phyloP scores from a whole-genome alignment of 2,888 invertebrate genomes.

The Drosophila phalerata region DNA sequence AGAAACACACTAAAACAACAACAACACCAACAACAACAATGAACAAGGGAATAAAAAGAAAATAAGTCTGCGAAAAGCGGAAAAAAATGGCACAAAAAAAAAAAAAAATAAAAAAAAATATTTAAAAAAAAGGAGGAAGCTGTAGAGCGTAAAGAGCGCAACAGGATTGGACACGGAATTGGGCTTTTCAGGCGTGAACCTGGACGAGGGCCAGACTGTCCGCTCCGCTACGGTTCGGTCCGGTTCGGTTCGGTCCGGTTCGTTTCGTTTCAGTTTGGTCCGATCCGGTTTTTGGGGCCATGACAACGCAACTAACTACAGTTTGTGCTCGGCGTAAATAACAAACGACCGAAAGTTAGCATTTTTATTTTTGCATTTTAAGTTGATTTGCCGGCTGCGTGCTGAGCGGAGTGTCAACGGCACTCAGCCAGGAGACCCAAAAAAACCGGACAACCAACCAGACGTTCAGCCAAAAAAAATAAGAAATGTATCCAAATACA shows the following conservation, averaged over 20 bases:
- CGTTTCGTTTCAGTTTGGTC: not conserved
- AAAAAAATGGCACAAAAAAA: slow-evolving; percentile 32
- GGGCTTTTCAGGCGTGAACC: slow-evolving; percentile 48
- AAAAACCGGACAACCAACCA: slow-evolving; percentile 15
- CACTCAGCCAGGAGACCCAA: slow-evolving; percentile 50
- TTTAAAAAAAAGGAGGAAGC: slow-evolving; percentile 61
- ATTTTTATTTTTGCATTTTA: slow-evolving; percentile 79
- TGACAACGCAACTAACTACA: slow-evolving; percentile 78
- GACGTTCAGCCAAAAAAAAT: not conserved
- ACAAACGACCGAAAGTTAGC: slow-evolving; percentile 70
- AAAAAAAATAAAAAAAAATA: too few relatives aligned
- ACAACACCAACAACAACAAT: slow-evolving; percentile 16
- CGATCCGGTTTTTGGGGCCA: slow-evolving; percentile 39
- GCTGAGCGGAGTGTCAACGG: slow-evolving; percentile 64
- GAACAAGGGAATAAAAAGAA: not conserved
- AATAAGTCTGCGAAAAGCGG: slow-evolving; percentile 43
- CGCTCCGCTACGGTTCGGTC: not conserved
- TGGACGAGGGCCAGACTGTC: slow-evolving; percentile 37
- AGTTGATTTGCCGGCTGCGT: slow-evolving; percentile 72
- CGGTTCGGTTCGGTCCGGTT: not conserved
- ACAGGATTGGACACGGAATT: slow-evolving; percentile 69
- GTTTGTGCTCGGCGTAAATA: slow-evolving; percentile 67
- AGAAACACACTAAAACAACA: slow-evolving; percentile 31
- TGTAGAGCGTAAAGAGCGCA: slow-evolving; percentile 71
- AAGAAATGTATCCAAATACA: slow-evolving; percentile 18